A percentile compares a stretch with the other conserved stretches of the same genome.
Conservation (phyloP, 2,888 invertebrate species). For the Camptogramma bilineatum region DNA sequence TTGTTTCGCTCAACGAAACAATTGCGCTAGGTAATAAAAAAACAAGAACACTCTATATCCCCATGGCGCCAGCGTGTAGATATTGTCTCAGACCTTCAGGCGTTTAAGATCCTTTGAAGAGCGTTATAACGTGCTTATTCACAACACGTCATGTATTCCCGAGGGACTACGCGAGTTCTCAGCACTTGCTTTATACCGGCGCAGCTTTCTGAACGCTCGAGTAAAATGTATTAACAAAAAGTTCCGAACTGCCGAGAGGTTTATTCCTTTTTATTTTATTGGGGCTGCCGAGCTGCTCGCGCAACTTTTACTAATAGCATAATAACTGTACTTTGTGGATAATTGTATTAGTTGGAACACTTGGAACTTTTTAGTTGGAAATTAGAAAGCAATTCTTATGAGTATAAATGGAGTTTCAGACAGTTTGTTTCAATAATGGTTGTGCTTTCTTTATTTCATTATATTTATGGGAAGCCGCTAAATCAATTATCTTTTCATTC, state of each 20-base stretch:
- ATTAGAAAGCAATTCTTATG: conserved; percentile 2
- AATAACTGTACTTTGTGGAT: conserved; percentile 12
- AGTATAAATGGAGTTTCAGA: neutral
- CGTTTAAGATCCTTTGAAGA: too few relatives aligned
- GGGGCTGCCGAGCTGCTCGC: conserved; percentile 13
- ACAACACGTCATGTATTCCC: too few relatives aligned
- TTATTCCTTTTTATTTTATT: conserved; percentile 20
- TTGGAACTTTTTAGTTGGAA: conserved; percentile 12
- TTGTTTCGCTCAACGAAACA: too few relatives aligned
- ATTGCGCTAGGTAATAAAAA: too few relatives aligned
- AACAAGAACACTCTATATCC: too few relatives aligned
- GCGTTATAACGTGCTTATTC: too few relatives aligned
- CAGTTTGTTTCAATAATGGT: neutral
- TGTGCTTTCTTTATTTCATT: neutral
- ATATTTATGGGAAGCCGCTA: neutral
- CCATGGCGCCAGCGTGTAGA: too few relatives aligned
- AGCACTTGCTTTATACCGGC: too few relatives aligned
- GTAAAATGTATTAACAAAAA: conserved; percentile 24
- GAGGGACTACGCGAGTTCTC: too few relatives aligned
- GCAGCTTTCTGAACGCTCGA: neutral
- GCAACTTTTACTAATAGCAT: conserved; percentile 6
- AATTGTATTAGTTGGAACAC: conserved; percentile 7
- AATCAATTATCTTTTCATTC: too few relatives aligned
- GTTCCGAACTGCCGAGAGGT: conserved; percentile 13
- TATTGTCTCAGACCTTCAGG: too few relatives aligned